Conservation (phyloP, 2,888 invertebrate genomes). For the Lissocephala sabroskyi region DNA sequence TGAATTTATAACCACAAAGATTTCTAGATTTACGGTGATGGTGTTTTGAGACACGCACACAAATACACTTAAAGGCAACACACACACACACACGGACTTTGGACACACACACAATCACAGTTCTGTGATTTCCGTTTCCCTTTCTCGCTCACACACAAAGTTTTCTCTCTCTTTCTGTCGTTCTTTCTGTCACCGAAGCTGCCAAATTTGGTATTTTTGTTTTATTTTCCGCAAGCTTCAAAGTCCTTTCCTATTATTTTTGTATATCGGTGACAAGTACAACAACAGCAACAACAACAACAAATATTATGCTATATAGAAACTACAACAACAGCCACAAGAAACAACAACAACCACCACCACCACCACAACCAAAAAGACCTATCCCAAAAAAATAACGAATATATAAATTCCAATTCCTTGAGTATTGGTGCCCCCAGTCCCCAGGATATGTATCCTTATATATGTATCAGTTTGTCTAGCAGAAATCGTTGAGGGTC, state of each 20-base stretch:
- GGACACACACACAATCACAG: slow-evolving; percentile 5
- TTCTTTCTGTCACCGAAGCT: slow-evolving; percentile 12
- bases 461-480: too few species aligned
- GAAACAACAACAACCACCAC: not conserved
- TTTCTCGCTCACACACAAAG: slow-evolving; percentile 4
- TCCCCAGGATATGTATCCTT: too few species aligned
- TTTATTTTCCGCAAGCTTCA: not conserved
- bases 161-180: slow-evolving; percentile 3
- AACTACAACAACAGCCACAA: slow-evolving; percentile 6
- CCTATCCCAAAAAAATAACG: not conserved
- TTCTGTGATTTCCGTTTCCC: too few species aligned
- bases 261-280: slow-evolving; percentile 45
- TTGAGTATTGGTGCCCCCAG: slow-evolving; percentile 17
- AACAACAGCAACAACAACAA: slow-evolving; percentile 21
- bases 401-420: slow-evolving; percentile 12
- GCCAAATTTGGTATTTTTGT: slow-evolving; percentile 12
- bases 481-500: not conserved
- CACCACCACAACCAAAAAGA: not conserved
- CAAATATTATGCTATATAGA: slow-evolving; percentile 4
- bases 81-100: slow-evolving; percentile 8
- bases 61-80: slow-evolving; percentile 9
- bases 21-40: slow-evolving; percentile 11
- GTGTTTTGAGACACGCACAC: slow-evolving; percentile 17
- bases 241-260: too few species aligned
- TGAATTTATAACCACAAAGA: not conserved